phyloP scores from a whole-genome alignment of 2,888 invertebrate genomes.

The Saturnia japonica region DNA sequence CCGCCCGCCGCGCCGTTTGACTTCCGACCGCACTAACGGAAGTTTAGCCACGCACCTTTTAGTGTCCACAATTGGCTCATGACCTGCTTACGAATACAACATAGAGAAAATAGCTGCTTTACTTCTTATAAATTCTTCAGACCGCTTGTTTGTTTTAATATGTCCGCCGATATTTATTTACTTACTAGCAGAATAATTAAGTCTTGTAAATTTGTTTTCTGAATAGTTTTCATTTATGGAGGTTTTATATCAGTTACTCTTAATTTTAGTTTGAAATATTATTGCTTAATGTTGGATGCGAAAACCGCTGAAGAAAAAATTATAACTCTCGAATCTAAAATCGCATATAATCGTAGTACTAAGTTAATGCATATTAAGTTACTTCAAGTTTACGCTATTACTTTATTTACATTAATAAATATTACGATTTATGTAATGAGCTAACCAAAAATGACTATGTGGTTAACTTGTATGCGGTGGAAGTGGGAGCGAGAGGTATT shows the following conservation, averaged over 20 bases:
- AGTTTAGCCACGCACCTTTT: slow-evolving; percentile 59
- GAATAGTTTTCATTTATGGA: too few relatives aligned
- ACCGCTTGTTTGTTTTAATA: not conserved
- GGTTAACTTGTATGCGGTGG: too few relatives aligned
- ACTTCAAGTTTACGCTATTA: too few relatives aligned
- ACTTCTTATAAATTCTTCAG: not conserved
- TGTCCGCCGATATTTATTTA: not conserved
- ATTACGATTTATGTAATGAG: too few relatives aligned
- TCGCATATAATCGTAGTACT: not conserved
- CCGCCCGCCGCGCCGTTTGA: slow-evolving; percentile 7
- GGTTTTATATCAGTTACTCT: too few relatives aligned
- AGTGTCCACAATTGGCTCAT: slow-evolving; percentile 40
- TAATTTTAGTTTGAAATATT: too few relatives aligned
- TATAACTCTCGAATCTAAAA: not conserved
- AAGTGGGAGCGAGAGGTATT: too few relatives aligned
- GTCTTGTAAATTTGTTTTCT: not conserved
- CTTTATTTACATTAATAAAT: too few relatives aligned
- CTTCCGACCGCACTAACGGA: slow-evolving; percentile 49
- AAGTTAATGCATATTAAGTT: not conserved
- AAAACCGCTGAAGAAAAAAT: not conserved
- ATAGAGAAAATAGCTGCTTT: slow-evolving; percentile 27
- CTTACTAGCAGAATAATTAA: too few relatives aligned
- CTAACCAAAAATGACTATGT: too few relatives aligned
- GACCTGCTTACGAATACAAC: slow-evolving; percentile 36
- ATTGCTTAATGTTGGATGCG: too few relatives aligned